These are phyloP conservation scores for Trichomycterus rosablanca DNA, from an alignment of 2,113 vertebrate genomes.

Conservation along the genomic window DNA sequence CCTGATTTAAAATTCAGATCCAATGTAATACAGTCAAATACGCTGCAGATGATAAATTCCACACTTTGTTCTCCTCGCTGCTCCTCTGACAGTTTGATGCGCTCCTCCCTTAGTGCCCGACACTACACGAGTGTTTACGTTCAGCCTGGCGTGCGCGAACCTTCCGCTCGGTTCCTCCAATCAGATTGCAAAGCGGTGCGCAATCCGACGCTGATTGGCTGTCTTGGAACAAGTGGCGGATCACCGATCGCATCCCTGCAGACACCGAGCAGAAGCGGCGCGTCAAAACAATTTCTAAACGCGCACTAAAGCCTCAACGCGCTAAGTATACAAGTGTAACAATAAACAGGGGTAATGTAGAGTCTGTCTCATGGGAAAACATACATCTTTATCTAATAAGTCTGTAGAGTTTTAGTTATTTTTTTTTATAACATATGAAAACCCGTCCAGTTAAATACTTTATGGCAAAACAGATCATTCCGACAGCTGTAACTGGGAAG, in stretches of 20 bases:
- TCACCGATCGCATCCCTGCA: slow-evolving; percentile 46
- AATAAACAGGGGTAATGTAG: too few species aligned
- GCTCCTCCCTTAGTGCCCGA: slow-evolving; percentile 70
- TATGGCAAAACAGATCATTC: too few species aligned
- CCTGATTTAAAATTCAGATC: background rate
- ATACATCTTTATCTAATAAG: too few species aligned
- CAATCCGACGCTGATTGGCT: slow-evolving; percentile 79
- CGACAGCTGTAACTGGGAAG: too few species aligned
- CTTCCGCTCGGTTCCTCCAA: slow-evolving; percentile 77
- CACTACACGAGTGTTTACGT: slow-evolving; percentile 83
- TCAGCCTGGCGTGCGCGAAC: slow-evolving; percentile 73
- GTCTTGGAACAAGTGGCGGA: slow-evolving; percentile 61
- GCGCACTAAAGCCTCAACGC: background rate
- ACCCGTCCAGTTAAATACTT: too few species aligned
- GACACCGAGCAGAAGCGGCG: slow-evolving; percentile 49
- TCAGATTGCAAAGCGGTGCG: slow-evolving; percentile 69
- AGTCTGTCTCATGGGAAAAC: too few species aligned
- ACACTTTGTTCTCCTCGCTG: slow-evolving; percentile 26
- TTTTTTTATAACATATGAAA: too few species aligned
- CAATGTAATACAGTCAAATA: slow-evolving; percentile 46
- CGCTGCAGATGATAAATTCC: slow-evolving; percentile 28
- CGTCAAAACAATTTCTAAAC: slow-evolving; percentile 33
- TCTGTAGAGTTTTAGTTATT: too few species aligned
- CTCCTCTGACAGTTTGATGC: slow-evolving; percentile 55
- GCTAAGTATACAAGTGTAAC: too few species aligned